Percentiles rank a stretch among this genome's conserved stretches.
Conservation (phyloP, 2,888 invertebrate species). For the Globia sparganii region DNA sequence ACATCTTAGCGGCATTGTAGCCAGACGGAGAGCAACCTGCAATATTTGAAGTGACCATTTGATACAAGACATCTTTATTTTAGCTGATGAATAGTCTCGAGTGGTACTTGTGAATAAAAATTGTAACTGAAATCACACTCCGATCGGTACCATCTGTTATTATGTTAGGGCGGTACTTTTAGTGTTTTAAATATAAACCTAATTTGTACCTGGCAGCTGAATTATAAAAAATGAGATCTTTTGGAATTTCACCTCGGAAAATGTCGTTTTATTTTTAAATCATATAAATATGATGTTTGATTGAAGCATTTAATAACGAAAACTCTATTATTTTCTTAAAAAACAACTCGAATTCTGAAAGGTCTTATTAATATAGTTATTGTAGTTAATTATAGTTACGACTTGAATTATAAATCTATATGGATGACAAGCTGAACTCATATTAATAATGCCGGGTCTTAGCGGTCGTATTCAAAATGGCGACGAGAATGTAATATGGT, state of each 20-base stretch:
- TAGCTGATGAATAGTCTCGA: conserved; percentile 6
- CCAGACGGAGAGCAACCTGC: background rate
- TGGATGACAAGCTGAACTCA: conserved; percentile 50
- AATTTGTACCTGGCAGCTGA: conserved; percentile 52
- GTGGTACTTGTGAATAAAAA: conserved; percentile 27
- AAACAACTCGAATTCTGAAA: conserved; percentile 49
- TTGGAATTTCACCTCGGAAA: conserved; percentile 22
- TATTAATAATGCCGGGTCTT: conserved; percentile 34
- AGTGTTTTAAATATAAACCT: conserved; percentile 32
- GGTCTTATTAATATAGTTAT: conserved; percentile 51
- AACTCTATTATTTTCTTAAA: background rate
- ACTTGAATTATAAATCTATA: conserved; percentile 48
- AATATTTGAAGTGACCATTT: conserved; percentile 8
- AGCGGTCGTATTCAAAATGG: conserved; percentile 27
- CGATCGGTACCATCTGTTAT: conserved; percentile 24
- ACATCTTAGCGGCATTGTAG: background rate
- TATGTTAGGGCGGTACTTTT: conserved; percentile 31
- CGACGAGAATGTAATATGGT: conserved; percentile 26
- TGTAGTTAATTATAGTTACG: conserved; percentile 32
- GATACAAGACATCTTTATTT: background rate
- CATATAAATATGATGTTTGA: conserved; percentile 22
- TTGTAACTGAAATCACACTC: conserved; percentile 21
- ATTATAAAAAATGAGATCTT: conserved; percentile 45
- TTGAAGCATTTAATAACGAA: conserved; percentile 26
- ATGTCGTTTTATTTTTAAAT: background rate